A percentile compares a stretch with the other conserved stretches of the same genome.
phyloP scores from a whole-genome alignment of 2,888 invertebrate species.

The Pyralis farinalis region DNA sequence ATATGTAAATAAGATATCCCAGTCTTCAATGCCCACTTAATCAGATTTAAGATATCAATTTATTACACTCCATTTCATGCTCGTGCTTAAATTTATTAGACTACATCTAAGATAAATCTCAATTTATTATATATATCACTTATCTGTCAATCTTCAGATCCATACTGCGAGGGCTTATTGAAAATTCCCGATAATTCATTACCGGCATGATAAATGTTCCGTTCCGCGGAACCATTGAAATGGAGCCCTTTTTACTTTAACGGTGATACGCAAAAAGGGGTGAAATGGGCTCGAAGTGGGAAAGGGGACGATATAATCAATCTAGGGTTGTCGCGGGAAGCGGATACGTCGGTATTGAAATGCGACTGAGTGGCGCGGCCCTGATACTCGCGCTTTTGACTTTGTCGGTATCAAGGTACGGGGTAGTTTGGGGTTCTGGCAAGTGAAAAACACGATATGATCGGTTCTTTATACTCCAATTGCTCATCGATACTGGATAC shows the following conservation, averaged over 20 bases:
- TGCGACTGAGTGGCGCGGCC: constrained; percentile 33
- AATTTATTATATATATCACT: not conserved
- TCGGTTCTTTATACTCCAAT: too few species aligned
- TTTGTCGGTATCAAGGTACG: constrained; percentile 10
- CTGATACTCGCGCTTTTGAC: constrained; percentile 16
- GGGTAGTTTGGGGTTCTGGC: constrained; percentile 6
- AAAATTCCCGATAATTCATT: constrained; percentile 75
- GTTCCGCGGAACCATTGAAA: constrained; percentile 64
- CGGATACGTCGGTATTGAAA: constrained; percentile 45
- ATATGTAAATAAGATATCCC: too few species aligned
- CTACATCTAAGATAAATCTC: too few species aligned
- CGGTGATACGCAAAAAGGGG: constrained; percentile 78
- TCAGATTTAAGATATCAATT: too few species aligned
- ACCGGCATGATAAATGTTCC: constrained; percentile 75
- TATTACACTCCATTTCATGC: too few species aligned
- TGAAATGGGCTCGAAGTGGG: constrained; percentile 55
- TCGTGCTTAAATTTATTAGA: too few species aligned
- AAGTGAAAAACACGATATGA: not conserved
- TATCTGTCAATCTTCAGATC: constrained; percentile 9
- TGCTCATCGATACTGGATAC: too few species aligned
- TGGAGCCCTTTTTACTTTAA: constrained; percentile 72
- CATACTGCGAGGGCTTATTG: constrained; percentile 48
- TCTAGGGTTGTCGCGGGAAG: constrained; percentile 53
- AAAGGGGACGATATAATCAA: constrained; percentile 75
- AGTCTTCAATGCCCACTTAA: too few species aligned